Evolutionary conservation across 2,113 vertebrate genomes (phyloP), one percentile per base, ranked within the genome.

Genomic region (Triplophysa tibetana): DNA sequence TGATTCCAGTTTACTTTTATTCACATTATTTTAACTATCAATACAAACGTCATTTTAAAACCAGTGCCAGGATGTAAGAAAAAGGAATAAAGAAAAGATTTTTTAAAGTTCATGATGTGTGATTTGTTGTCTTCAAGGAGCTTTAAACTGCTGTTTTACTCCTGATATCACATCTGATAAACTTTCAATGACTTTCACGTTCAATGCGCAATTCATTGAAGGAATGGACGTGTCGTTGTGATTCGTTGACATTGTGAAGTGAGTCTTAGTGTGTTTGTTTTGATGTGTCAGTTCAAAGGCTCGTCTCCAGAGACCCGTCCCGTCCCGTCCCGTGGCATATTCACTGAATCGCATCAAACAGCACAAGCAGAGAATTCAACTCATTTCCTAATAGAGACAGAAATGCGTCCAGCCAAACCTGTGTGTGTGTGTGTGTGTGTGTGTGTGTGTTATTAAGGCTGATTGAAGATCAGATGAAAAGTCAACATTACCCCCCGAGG

Each of bases 351-450:
- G 68, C 72, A 63, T 75, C 68, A 78, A 75, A 84, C 75, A 77
- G 12, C 17, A 29, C 45, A 10, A 26, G 43, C 70, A n/a, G 21
- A 23, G n/a, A 45, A 61, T 73, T 72, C 19, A 24, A 24, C 65
- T 76, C 77, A 84, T 85, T 77, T 86, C 24, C 60, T 79, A 81
- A 81, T 65, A 79, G 67, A 72, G 43, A 62, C 1, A 54, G 13
- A 61, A 23, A 41, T 45, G 58, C 12, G 64, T 75, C 50, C 82
- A 81, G 83, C 77, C n/a, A 58, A 16, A 58, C 8, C 33, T 3
- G 43, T 12, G 43, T 45, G 43, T 45, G 54, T 67, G 63, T 24
- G 24, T 24, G 24, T 24, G 23, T 61, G 79, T 63, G 24, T 3
- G 43, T 12, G 43, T 45, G 43, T 45, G 54, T 67, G 63, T 70